Evolutionary conservation across 2,113 vertebrate genomes (phyloP).

Genomic region (Conger conger): DNA sequence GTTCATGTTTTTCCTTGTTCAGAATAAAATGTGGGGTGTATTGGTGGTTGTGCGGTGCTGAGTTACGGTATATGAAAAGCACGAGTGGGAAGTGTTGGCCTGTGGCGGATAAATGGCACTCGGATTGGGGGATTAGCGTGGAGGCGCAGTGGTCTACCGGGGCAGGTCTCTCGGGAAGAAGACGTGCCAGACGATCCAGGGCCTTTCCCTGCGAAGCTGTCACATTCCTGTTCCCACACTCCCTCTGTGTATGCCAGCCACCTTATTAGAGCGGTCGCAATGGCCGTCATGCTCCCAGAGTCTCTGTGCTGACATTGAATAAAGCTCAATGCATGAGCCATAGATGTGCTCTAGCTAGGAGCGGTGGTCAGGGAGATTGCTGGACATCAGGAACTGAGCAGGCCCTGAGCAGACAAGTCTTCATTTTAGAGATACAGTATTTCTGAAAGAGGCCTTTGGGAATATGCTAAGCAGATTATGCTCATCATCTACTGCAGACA

Average conservation of each 20-base stretch:
- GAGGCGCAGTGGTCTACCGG: not conserved
- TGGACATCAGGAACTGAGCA: conserved; percentile 39
- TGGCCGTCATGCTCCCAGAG: conserved; percentile 18
- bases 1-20: not conserved
- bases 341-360: not conserved
- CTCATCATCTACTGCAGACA: conserved; percentile 57
- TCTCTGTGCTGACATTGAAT: conserved; percentile 24
- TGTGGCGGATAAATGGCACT: conserved; percentile 1
- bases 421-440: conserved; percentile 47
- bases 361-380: not conserved
- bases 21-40: not conserved
- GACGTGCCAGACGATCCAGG: not conserved
- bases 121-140: not conserved
- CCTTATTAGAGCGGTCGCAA: conserved; percentile 32
- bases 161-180: not conserved
- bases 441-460: conserved; percentile 43
- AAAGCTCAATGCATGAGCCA: not conserved
- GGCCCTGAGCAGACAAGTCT: conserved; percentile 44
- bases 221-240: conserved; percentile 49
- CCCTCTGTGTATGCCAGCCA: conserved; percentile 36
- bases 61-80: not conserved
- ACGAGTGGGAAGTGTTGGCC: not conserved
- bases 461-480: conserved; percentile 48
- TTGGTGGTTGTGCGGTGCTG: not conserved
- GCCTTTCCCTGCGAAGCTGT: conserved; percentile 29